Conservation (phyloP, 2,888 invertebrate genomes). For the Tetropium fuscum region DNA sequence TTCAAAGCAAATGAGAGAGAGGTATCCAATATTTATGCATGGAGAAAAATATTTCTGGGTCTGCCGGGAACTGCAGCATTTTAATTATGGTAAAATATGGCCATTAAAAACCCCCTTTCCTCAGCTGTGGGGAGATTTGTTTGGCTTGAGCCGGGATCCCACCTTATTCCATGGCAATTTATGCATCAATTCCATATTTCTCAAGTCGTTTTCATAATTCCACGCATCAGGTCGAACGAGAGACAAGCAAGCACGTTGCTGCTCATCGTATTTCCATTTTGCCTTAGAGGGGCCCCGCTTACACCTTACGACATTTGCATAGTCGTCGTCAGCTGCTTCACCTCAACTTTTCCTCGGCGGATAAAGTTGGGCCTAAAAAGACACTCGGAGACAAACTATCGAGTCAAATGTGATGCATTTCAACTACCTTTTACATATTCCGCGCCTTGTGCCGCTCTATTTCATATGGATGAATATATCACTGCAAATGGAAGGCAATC, state of each 20-base stretch:
- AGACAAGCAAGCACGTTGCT: constrained; percentile 58
- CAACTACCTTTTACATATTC: constrained; percentile 64
- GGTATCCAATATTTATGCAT: too few relatives aligned
- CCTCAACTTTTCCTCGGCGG: constrained; percentile 66
- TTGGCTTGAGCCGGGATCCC: constrained; percentile 27
- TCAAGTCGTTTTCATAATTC: constrained; percentile 68
- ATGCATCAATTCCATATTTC: constrained; percentile 68
- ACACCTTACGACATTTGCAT: constrained; percentile 66
- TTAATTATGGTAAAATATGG: constrained; percentile 27
- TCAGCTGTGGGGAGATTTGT: constrained; percentile 21
- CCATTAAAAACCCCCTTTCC: constrained; percentile 2
- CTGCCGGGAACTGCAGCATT: too few relatives aligned
- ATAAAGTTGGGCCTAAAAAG: constrained; percentile 64
- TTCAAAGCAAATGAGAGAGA: too few relatives aligned
- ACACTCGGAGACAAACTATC: constrained; percentile 65
- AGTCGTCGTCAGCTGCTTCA: constrained; percentile 69
- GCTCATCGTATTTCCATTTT: constrained; percentile 52
- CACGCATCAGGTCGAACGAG: constrained; percentile 64
- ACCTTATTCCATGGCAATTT: constrained; percentile 56
- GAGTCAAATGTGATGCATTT: constrained; percentile 65
- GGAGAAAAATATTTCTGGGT: too few relatives aligned
- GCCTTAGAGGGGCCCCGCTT: constrained; percentile 37
- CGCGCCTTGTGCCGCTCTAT: constrained; percentile 47
- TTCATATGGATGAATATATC: constrained; percentile 61
- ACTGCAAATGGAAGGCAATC: constrained; percentile 52